Evolutionary conservation across 2,888 invertebrate genomes (phyloP), one percentile per base, ranked within the genome.

Genomic region (Sinopyrophorus schimmeli): DNA sequence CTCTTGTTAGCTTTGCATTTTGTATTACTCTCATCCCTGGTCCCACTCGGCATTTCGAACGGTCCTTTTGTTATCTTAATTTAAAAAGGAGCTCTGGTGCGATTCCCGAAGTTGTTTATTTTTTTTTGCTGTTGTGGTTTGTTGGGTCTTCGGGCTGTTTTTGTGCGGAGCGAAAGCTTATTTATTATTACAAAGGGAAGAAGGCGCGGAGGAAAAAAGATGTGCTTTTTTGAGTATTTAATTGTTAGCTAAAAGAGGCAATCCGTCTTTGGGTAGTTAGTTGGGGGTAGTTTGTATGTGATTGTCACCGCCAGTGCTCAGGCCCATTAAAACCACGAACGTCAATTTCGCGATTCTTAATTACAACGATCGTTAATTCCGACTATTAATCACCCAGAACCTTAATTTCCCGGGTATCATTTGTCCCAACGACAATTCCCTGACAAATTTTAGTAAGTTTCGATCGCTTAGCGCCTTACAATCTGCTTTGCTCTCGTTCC

Each of bases 261-360:
- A 44, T 44, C 30, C 11, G 34, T 34, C 43, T 17, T 32, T 27
- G n/a, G n/a, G n/a, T 27, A 5, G 26, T 28, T 43, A 15, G 34
- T 43, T 43, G 31, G 28, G 21, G 44, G 30, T 43, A 43, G 43
- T 44, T 44, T 44, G 38, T 44, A 44, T 44, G 44, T 31, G 37
- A 44, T 44, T 44, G 38, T 44, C 44, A 44, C 20, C 44, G 44
- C 44, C 38, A 44, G 30, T 38, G 38, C 38, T 44, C 37, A 37
- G 24, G 16, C 30, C 30, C 28, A 44, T 43, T 31, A 44, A 44
- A 44, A 35, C 38, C 44, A 27, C 37, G 44, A 44, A 44, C 30
- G 38, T 44, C 44, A 44, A 44, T 44, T 40, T 44, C 44, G 44
- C 44, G 37, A 44, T 44, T 44, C 44, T 44, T 44, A 44, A 44